phyloP scores from a whole-genome alignment of 2,888 invertebrate species.

The Cataglyphis albicans region DNA sequence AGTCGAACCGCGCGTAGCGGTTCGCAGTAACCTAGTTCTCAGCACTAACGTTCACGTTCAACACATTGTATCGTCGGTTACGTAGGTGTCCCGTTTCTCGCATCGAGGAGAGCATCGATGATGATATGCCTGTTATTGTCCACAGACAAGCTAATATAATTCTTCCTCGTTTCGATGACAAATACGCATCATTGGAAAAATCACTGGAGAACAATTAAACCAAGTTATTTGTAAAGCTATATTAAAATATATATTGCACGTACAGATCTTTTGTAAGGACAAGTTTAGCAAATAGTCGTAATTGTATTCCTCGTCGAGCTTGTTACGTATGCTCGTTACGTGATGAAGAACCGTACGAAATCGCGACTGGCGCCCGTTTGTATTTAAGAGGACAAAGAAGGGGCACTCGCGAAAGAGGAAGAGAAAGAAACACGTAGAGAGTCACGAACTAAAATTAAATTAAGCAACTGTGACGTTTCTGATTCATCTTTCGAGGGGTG shows the following conservation, averaged over 20 bases:
- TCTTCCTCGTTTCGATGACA: constrained; percentile 33
- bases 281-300: constrained; percentile 29
- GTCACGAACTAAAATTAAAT: constrained; percentile 74
- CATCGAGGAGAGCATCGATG: constrained; percentile 57
- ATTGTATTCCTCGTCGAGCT: constrained; percentile 43
- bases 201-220: not conserved
- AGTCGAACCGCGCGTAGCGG: constrained; percentile 53
- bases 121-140: constrained; percentile 63
- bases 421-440: constrained; percentile 18
- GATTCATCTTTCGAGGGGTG: constrained; percentile 71
- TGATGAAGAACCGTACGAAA: constrained; percentile 31
- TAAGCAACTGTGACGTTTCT: constrained; percentile 72
- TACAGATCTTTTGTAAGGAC: not conserved
- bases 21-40: constrained; percentile 73
- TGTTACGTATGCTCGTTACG: constrained; percentile 65
- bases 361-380: not conserved
- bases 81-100: constrained; percentile 58
- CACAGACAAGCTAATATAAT: constrained; percentile 56
- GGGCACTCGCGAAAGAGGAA: not conserved
- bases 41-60: constrained; percentile 56
- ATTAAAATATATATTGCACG: not conserved
- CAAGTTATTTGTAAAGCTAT: constrained; percentile 10
- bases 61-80: constrained; percentile 66
- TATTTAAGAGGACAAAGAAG: constrained; percentile 1
- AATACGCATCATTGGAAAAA: not conserved